Evolutionary conservation across 2,888 invertebrate genomes (phyloP), one percentile per base, ranked within the genome.

Genomic region (Caenorhabditis parvicauda): DNA sequence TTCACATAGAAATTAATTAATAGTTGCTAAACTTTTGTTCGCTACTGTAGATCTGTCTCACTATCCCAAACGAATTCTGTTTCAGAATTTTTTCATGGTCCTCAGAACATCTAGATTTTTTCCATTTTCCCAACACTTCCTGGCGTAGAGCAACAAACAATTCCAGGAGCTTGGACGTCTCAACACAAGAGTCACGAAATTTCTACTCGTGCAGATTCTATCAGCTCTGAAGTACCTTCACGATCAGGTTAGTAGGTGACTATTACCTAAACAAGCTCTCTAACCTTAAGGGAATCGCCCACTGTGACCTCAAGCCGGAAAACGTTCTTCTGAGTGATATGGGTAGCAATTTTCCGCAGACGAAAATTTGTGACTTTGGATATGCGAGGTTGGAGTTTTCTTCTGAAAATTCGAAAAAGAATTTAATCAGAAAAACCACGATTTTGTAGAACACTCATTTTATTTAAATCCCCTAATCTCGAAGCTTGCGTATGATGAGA

Each of bases 181-280:
- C 35, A 89, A 90, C 21, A 96, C 96, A 83, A 86, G 96, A 65
- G 89, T 92, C 28, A 78, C 80, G 21, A 76, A 72, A 46, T 81
- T 78, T 53, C 60, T 81, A 6, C 70, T 81, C 28, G 65, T 76
- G n/a, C 84, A 91, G 88, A 95, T 98, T 81, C 86, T 98, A 66
- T 88, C 92, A 61, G 96, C 96, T 0, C 85, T 98, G 67, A 93
- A 93, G 82, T 93, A 96, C 85, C 86, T 96, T 41, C 96, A 96
- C 84, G 91, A 91, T 81, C 92, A 92, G 43, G 59, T 58, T n/a
- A 38, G 41, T 6, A 35, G 14, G 6, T 35, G 14, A 14, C 32
- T 17, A 17, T 47, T 14, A 1, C 12, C 1, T 22, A n/a, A 6
- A 9, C 7, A 49, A 22, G 9, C 9, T 7, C 6, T 22, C 21